Conservation (phyloP, 2,113 vertebrate genomes). For the Takifugu bimaculatus region DNA sequence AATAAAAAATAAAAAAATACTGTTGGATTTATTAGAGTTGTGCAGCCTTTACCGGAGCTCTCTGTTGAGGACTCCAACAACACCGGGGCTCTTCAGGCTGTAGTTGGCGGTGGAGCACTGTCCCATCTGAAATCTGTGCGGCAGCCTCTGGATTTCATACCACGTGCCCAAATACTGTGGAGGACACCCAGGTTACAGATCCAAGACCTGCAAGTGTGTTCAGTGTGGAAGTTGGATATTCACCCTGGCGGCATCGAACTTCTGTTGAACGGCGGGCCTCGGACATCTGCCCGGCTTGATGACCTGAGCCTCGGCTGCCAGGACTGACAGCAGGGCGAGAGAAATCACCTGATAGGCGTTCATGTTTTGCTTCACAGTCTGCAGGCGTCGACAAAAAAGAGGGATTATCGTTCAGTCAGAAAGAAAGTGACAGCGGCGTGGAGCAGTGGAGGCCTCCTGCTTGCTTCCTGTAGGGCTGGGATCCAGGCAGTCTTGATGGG, state of each 20-base stretch:
- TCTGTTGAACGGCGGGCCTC: constrained; percentile 47
- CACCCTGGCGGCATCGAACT: constrained; percentile 64
- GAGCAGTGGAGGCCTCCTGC: neutral
- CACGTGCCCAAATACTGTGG: constrained; percentile 82
- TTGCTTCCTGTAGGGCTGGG: constrained; percentile 23
- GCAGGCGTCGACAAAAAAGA: neutral
- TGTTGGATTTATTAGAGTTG: neutral
- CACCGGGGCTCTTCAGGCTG: constrained; percentile 73
- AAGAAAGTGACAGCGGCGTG: neutral
- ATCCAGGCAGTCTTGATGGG: neutral
- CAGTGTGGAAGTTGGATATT: neutral
- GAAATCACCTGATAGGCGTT: constrained; percentile 55
- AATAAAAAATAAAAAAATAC: too few relatives aligned
- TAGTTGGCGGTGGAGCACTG: constrained; percentile 81
- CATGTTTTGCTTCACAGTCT: constrained; percentile 52
- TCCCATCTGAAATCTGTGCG: constrained; percentile 77
- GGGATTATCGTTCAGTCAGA: neutral
- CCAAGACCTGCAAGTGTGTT: neutral
- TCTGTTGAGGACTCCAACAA: constrained; percentile 79
- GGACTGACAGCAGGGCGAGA: constrained; percentile 55
- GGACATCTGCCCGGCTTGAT: constrained; percentile 59
- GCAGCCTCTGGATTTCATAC: constrained; percentile 82
- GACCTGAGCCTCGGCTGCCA: constrained; percentile 62
- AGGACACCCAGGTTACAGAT: too few relatives aligned
- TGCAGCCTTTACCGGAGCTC: constrained; percentile 62